Evolutionary conservation across 2,888 invertebrate genomes (phyloP).

Genomic region (Hemistola chrysoprasaria): DNA sequence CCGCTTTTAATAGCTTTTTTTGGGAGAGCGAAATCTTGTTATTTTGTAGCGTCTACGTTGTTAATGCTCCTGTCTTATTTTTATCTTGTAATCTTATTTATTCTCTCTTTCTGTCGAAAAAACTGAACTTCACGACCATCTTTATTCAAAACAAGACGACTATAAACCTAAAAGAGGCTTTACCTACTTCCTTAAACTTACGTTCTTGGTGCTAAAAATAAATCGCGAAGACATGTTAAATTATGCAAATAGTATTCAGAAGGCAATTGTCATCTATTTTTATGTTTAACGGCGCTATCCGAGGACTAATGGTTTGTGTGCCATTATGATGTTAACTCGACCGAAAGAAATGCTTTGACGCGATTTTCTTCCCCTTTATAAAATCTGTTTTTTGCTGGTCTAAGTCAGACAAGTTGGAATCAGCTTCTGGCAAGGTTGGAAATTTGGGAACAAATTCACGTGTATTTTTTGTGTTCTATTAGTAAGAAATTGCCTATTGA

Average conservation of each 20-base stretch:
- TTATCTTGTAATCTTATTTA: constrained; percentile 26
- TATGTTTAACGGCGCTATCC: constrained; percentile 50
- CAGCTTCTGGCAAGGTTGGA: constrained; percentile 40
- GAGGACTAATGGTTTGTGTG: constrained; percentile 62
- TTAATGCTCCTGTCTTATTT: constrained; percentile 39
- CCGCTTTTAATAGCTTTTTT: constrained; percentile 49
- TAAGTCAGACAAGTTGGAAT: constrained; percentile 42
- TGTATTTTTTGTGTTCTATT: too few relatives aligned
- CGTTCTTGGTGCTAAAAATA: constrained; percentile 23
- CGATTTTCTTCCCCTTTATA: constrained; percentile 55
- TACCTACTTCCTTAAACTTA: background rate
- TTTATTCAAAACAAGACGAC: constrained; percentile 1
- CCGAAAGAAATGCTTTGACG: constrained; percentile 67
- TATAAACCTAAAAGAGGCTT: too few relatives aligned
- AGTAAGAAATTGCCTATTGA: too few relatives aligned
- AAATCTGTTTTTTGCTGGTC: constrained; percentile 42
- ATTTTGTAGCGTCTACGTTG: constrained; percentile 36
- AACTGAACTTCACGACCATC: background rate
- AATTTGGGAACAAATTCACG: too few relatives aligned
- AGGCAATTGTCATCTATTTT: constrained; percentile 48
- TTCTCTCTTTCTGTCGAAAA: background rate
- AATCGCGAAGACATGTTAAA: constrained; percentile 13
- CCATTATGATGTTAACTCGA: constrained; percentile 58
- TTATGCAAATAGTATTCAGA: constrained; percentile 58
- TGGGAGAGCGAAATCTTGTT: constrained; percentile 40